Evolutionary conservation across 2,888 invertebrate genomes (phyloP).

Genomic region (Cataglyphis livida): DNA sequence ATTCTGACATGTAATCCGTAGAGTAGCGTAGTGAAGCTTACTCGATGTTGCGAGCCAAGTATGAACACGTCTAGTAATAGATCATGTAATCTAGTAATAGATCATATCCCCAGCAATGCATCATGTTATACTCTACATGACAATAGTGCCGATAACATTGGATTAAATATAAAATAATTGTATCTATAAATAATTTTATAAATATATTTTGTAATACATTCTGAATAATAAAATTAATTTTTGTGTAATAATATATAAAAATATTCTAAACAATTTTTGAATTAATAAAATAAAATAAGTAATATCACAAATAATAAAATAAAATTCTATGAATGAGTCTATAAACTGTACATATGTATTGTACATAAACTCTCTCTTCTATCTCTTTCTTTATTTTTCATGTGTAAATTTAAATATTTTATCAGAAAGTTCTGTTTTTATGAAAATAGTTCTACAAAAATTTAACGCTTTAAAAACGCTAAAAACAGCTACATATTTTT

Average conservation of each 20-base stretch:
- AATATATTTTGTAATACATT: not conserved
- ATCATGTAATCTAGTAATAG: slow-evolving; percentile 40
- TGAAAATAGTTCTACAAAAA: not conserved
- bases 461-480: not conserved
- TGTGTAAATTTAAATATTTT: not conserved
- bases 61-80: slow-evolving; percentile 46
- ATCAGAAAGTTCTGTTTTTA: not conserved
- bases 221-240: not conserved
- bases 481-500: not conserved
- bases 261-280: not conserved
- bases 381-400: not conserved
- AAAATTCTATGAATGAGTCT: not conserved
- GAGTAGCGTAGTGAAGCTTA: slow-evolving; percentile 1
- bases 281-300: not conserved
- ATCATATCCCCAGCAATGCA: slow-evolving; percentile 36
- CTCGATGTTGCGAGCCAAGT: slow-evolving; percentile 24
- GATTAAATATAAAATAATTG: slow-evolving; percentile 4
- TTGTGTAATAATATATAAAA: not conserved
- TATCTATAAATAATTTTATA: not conserved
- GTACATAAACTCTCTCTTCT: not conserved
- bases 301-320: not conserved
- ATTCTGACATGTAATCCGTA: slow-evolving; percentile 26
- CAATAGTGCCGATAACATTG: not conserved
- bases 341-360: not conserved
- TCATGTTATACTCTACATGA: slow-evolving; percentile 16